Base-by-base conservation (phyloP, 2,888 invertebrate genomes). In the Desoria tigrina region DNA sequence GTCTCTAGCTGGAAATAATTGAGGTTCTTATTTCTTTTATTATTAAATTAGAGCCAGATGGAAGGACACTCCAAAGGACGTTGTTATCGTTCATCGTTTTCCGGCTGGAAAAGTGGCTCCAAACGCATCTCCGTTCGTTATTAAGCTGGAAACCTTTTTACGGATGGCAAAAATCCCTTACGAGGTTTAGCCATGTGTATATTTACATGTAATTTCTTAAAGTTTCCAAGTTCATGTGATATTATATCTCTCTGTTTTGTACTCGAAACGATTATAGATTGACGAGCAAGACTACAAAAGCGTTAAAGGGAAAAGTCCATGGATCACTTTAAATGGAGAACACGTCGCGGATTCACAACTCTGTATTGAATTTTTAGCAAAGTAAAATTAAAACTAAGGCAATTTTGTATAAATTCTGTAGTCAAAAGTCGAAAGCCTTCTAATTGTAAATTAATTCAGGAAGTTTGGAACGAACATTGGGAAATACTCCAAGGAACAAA, bases 131-230 rank as follows among this genome's bases (percentile, higher is more conserved):
- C 73, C 73, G 3, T 73, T 73, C 63, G 66, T 63, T 7, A 18
- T 73, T 6, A 73, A 73, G 56, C 3, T 73, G n/a, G 66, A 66
- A 54, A 73, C 73, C 0, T 73, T 63, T 39, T 24, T 68, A 4
- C 42, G 70, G 50, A 71, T 73, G 70, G 61, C 70, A 21, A 63
- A 64, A 28, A 70, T 73, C 61, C 59, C 63, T 16, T 73, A 73
- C 56, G 63, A 71, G 37, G 71, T 71, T 23, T 37, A 45, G 9
- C n/a, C n/a, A n/a, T n/a, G n/a, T n/a, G n/a, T n/a, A n/a, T n/a
- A n/a, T n/a, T n/a, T n/a, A n/a, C n/a, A 54, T 11, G 21, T 28
- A 54, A 54, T 23, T 32, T 14, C 28, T 16, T 55, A 16, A 39
- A 14, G 16, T n/a, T n/a, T n/a, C n/a, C n/a, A n/a, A n/a, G n/a